Base-by-base conservation (phyloP, 2,888 invertebrate species). In the Galeopsomyia nigrocyanea region DNA sequence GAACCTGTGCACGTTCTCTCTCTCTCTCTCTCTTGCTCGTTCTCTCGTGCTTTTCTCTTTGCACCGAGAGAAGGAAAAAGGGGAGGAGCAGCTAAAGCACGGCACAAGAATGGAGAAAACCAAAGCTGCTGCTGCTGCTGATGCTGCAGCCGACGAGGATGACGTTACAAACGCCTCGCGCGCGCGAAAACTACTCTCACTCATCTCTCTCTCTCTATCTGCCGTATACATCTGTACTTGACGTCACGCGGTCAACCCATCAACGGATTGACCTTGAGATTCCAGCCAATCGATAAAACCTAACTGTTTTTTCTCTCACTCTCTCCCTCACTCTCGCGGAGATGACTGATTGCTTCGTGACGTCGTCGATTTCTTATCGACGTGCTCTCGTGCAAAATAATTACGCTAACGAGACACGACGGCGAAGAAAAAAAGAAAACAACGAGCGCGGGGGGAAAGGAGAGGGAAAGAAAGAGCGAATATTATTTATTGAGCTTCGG, bases 1-100 rank as follows among this genome's bases (percentile, higher is more conserved):
- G 77, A 71, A 75, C 70, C 75, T 68, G 74, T 71, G 71, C 68
- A 69, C 63, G 66, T 69, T 63, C 71, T 76, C 76, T 73, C 73
- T 76, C 76, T 76, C 70, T 74, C 57, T 21, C 64, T 76, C 73
- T 74, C 74, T 76, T 74, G 63, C 71, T 73, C 61, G 56, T 53
- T 67, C 51, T 21, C 62, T 22, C 57, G 39, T 50, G 50, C 68
- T 70, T 55, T 66, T 53, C 64, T 68, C 62, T 57, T 61, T 61
- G 56, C 75, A 71, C 39, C 39, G 39, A 10, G 39, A 10, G 10
- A 10, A 26, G 39, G 7, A 39, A 39, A 39, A 39, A 7, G 39
- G 39, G 39, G 39, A 39, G 39, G 39, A 39, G 39, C 39, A 13
- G 10, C 39, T 7, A 26, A 26, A 2, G 39, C 7, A 7, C 39